Percentiles rank a stretch among this genome's conserved stretches.
These are phyloP conservation scores for Mormyrus proboscirostris DNA, from an alignment of 2,797 vertebrate genomes.

Conservation along the genomic window DNA sequence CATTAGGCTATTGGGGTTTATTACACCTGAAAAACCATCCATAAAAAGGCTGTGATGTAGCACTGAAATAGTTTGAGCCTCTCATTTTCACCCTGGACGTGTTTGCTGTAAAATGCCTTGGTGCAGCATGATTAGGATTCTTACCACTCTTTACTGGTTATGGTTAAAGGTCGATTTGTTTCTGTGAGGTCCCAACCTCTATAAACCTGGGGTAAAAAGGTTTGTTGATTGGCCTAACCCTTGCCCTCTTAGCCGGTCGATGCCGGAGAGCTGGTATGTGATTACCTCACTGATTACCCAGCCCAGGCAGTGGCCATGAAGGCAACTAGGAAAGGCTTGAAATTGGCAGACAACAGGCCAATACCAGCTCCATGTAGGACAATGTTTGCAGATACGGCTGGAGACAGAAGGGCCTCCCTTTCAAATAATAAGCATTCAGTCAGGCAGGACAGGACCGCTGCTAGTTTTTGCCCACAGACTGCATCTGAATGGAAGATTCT, in stretches of 20 bases:
- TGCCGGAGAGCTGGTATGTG: conserved; percentile 54
- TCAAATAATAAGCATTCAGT: background rate
- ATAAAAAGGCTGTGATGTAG: background rate
- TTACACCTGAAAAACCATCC: background rate
- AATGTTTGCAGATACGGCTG: background rate
- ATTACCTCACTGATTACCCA: conserved; percentile 37
- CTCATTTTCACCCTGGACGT: conserved; percentile 13
- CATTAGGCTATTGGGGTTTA: background rate
- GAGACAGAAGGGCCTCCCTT: background rate
- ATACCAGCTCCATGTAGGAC: background rate
- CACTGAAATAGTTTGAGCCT: background rate
- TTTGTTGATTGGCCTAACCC: conserved; percentile 18
- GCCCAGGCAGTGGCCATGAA: background rate
- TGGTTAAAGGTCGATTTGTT: conserved; percentile 19
- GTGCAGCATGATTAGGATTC: conserved; percentile 1
- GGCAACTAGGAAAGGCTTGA: background rate
- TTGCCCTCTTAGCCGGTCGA: conserved; percentile 44
- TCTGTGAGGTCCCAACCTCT: background rate
- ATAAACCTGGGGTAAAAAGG: conserved; percentile 20
- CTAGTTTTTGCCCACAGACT: background rate
- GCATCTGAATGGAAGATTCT: background rate
- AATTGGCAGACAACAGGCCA: background rate
- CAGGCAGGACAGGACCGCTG: background rate
- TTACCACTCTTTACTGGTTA: conserved; percentile 2
- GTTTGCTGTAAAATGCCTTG: background rate